Evolutionary conservation across 2,113 vertebrate species (phyloP).

Genomic region (Cettia cetti): DNA sequence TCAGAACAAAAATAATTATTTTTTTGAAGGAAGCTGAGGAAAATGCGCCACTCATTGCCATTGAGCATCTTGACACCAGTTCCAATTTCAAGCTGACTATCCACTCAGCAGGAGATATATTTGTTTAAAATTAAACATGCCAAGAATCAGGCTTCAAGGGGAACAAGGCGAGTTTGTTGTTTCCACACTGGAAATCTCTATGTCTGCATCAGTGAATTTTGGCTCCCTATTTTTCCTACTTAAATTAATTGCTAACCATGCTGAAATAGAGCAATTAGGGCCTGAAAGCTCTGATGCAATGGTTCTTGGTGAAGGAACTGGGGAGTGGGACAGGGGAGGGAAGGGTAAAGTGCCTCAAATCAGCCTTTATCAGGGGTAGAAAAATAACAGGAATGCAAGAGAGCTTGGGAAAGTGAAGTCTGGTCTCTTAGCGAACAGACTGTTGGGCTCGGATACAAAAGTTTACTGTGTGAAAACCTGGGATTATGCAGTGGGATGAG

Average conservation of each 20-base stretch:
- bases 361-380: background rate
- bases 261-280: background rate
- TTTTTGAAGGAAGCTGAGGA: slow-evolving; percentile 27
- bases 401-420: background rate
- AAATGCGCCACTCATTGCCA: slow-evolving; percentile 25
- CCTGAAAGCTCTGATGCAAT: background rate
- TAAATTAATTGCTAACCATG: slow-evolving; percentile 16
- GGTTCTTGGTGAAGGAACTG: background rate
- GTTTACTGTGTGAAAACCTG: slow-evolving; percentile 26
- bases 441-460: background rate
- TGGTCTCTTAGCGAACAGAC: background rate
- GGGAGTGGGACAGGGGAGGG: background rate
- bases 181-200: slow-evolving; percentile 16
- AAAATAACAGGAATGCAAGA: background rate
- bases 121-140: slow-evolving; percentile 60
- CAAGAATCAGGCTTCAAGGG: slow-evolving; percentile 14
- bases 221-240: slow-evolving; percentile 39
- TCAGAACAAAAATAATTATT: slow-evolving; percentile 19
- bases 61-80: slow-evolving; percentile 24
- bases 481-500: background rate
- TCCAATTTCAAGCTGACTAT: slow-evolving; percentile 10
- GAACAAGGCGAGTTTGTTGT: background rate
- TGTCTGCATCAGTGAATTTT: slow-evolving; percentile 14
- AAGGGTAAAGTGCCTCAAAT: background rate
- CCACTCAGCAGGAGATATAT: slow-evolving; percentile 33